These are phyloP conservation scores for Drosophila littoralis DNA, from an alignment of 1,140 invertebrate species.

Conservation along the genomic window DNA sequence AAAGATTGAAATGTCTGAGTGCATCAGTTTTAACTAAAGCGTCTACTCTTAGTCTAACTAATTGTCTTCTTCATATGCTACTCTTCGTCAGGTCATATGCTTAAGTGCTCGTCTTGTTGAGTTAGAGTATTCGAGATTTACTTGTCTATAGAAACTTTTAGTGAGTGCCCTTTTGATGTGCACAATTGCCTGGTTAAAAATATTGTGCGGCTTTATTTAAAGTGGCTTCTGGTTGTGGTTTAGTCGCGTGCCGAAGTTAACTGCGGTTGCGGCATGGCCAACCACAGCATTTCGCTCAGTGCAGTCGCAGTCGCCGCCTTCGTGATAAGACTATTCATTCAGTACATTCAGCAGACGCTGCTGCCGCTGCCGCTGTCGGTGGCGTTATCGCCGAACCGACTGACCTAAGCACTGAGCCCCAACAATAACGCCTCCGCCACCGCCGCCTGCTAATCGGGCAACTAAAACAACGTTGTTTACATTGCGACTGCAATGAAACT, in stretches of 20 bases:
- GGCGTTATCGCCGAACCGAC: constrained; percentile 43
- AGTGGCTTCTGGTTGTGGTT: constrained; percentile 47
- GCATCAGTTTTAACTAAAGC: too few relatives aligned
- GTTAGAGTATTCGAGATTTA: not conserved
- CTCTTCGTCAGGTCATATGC: too few relatives aligned
- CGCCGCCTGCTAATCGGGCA: constrained; percentile 18
- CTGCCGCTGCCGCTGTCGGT: constrained; percentile 5
- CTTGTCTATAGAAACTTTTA: not conserved
- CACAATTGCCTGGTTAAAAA: constrained; percentile 11
- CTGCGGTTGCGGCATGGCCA: constrained; percentile 9
- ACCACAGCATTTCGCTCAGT: constrained; percentile 43
- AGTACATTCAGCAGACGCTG: constrained; percentile 28
- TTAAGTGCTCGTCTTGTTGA: not conserved
- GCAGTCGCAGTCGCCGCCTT: constrained; percentile 8
- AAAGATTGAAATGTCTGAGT: too few relatives aligned
- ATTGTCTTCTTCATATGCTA: too few relatives aligned
- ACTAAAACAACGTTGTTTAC: constrained; percentile 37
- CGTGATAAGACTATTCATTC: constrained; percentile 41
- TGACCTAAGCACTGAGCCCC: constrained; percentile 42
- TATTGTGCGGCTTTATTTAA: constrained; percentile 30
- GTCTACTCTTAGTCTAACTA: too few relatives aligned
- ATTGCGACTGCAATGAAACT: constrained; percentile 29
- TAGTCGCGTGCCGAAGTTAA: constrained; percentile 37
- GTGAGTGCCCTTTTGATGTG: not conserved
- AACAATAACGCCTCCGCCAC: not conserved